Conservation (phyloP, 2,797 vertebrate genomes). For the Numenius phaeopus region DNA sequence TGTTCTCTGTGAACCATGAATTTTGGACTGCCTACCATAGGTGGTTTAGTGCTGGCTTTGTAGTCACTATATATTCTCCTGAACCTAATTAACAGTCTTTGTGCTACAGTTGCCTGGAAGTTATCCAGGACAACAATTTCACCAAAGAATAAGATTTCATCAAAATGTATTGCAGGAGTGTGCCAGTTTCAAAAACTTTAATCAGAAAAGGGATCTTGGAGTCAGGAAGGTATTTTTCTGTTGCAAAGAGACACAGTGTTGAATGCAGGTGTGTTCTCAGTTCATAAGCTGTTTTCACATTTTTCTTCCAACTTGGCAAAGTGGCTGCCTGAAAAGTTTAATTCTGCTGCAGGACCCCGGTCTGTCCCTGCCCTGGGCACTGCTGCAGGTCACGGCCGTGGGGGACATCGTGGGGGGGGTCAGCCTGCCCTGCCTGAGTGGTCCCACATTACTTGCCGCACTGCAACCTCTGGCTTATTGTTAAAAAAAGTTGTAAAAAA, state of each 20-base stretch:
- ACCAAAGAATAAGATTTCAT: constrained; percentile 53
- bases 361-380: rapidly evolving
- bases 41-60: constrained; percentile 25
- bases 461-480: background rate
- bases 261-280: background rate
- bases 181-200: constrained; percentile 52
- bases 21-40: background rate
- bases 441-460: rapidly evolving
- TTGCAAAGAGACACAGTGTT: background rate
- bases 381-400: rapidly evolving
- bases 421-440: rapidly evolving
- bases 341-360: background rate
- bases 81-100: constrained; percentile 48
- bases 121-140: constrained; percentile 44
- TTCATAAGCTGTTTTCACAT: background rate
- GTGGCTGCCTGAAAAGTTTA: background rate
- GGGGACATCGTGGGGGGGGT: rapidly evolving
- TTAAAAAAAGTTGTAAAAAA: background rate
- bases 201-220: constrained; percentile 44
- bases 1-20: constrained; percentile 28
- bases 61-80: constrained; percentile 17
- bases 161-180: constrained; percentile 36
- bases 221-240: constrained; percentile 20
- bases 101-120: constrained; percentile 14
- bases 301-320: background rate